Evolutionary conservation across 2,113 vertebrate species (phyloP).

Genomic region (Mus spicilegus): DNA sequence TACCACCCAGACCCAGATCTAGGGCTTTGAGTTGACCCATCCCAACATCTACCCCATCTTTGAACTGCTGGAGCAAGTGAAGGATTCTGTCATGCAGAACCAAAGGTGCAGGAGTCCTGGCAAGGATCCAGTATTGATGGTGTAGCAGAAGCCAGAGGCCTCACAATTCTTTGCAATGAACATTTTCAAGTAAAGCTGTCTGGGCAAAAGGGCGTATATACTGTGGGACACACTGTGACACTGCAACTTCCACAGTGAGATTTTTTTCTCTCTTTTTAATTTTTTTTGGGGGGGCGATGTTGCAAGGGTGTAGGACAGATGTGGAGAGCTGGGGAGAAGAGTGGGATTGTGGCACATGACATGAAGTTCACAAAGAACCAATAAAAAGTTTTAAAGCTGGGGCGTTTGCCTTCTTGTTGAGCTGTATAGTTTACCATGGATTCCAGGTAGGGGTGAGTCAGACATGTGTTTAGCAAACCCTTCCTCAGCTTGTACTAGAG

Average conservation of each 20-base stretch:
- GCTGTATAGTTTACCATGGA: not conserved
- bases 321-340: not conserved
- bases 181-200: not conserved
- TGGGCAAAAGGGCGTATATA: not conserved
- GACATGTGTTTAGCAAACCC: slow-evolving; percentile 4
- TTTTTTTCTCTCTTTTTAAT: too few relatives aligned
- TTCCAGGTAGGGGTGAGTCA: not conserved
- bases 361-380: not conserved
- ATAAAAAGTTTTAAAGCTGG: not conserved
- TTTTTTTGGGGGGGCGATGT: too few relatives aligned
- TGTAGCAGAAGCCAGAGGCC: not conserved
- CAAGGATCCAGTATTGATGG: not conserved
- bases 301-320: not conserved
- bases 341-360: too few relatives aligned
- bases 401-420: not conserved
- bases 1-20: not conserved
- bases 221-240: not conserved
- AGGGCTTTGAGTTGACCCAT: too few relatives aligned
- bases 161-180: not conserved
- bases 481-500: not conserved
- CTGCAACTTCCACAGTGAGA: too few relatives aligned
- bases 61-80: not conserved
- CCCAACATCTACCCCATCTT: not conserved
- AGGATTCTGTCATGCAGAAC: too few relatives aligned
- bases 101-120: not conserved